Conservation (phyloP, 2,888 invertebrate genomes). For the Enoplolaimus lenunculus region DNA sequence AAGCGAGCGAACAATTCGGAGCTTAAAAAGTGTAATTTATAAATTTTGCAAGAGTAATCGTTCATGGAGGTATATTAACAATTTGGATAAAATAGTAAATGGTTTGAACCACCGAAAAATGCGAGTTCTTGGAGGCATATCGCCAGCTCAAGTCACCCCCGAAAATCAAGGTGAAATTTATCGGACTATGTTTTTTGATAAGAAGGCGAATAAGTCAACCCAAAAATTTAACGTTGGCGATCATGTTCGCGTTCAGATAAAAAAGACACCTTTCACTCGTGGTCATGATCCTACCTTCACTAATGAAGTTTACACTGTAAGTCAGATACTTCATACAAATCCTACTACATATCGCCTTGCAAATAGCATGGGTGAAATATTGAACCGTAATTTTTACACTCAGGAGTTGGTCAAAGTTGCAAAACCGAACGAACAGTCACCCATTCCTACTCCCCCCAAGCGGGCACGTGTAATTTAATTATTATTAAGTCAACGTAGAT, state of each 20-base stretch:
- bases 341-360: not conserved
- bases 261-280: not conserved
- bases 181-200: not conserved
- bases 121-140: not conserved
- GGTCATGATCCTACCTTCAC: conserved; percentile 1
- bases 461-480: too few species aligned
- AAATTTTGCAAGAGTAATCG: not conserved
- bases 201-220: not conserved
- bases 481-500: too few species aligned
- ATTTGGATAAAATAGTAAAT: not conserved
- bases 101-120: conserved; percentile 1
- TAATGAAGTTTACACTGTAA: not conserved
- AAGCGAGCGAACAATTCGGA: conserved; percentile 3
- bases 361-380: not conserved
- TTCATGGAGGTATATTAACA: not conserved
- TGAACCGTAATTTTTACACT: not conserved
- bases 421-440: not conserved
- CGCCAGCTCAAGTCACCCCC: not conserved
- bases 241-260: not conserved
- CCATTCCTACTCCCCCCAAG: too few species aligned
- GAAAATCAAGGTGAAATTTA: conserved; percentile 1
- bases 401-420: not conserved
- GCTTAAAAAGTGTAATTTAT: conserved; percentile 2
- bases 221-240: not conserved
- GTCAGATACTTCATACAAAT: not conserved